Conservation (phyloP, 2,113 vertebrate genomes). For the Pica pica region DNA sequence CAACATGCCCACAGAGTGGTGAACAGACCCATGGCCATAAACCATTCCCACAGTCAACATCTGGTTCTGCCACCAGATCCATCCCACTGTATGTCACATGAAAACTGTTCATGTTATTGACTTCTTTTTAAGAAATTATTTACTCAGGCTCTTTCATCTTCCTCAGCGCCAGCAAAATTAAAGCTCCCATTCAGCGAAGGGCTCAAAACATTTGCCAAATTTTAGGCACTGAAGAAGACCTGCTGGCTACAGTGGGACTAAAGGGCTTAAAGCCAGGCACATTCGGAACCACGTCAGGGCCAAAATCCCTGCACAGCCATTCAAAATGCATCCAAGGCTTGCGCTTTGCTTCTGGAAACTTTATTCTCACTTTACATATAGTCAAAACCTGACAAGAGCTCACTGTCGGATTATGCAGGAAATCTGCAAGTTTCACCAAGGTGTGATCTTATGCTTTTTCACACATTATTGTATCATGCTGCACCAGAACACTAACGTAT, state of each 20-base stretch:
- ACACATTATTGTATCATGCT: slow-evolving; percentile 74
- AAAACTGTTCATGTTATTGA: background rate
- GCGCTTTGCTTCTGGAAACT: slow-evolving; percentile 58
- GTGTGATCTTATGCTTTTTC: slow-evolving; percentile 76
- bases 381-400: slow-evolving; percentile 72
- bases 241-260: background rate
- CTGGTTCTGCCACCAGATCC: background rate
- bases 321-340: slow-evolving; percentile 36
- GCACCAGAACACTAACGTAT: slow-evolving; percentile 74
- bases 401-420: slow-evolving; percentile 73
- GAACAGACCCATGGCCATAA: background rate
- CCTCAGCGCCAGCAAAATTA: background rate
- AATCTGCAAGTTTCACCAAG: slow-evolving; percentile 78
- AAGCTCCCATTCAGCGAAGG: background rate
- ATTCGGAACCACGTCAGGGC: background rate
- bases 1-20: rapidly evolving
- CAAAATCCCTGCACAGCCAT: slow-evolving; percentile 21
- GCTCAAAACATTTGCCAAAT: background rate
- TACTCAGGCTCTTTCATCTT: background rate
- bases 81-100: rapidly evolving
- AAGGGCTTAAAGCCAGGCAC: background rate
- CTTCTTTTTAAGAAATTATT: background rate
- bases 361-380: slow-evolving; percentile 63
- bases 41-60: background rate
- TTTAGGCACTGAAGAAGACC: background rate